Base-by-base conservation (phyloP, 23 tunicate species). In the Botrylloides violaceus region DNA sequence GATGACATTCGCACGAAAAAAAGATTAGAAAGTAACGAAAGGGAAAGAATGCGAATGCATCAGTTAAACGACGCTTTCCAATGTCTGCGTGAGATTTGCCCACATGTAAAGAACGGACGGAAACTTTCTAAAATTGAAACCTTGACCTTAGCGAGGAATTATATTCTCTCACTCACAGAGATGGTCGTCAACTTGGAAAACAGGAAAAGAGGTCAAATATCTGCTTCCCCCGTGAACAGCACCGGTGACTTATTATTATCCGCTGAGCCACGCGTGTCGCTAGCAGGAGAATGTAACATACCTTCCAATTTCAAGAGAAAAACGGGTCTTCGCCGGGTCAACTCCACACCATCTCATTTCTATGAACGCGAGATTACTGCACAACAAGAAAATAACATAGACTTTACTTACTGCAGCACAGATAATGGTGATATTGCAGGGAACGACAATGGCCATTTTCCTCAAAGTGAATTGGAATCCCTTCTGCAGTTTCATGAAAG, bases 11-110 rank as follows among this genome's bases (percentile, higher is more conserved):
- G 82, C 5, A 38, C 84, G 37, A 68, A 78, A 28, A 87, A 87
- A 36, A 49, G 95, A 12, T 36, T 87, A 48, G 87, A 87, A 61
- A 87, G 95, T 73, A 87, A 87, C 79, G 95, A 84, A 36, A 39
- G 92, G 12, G 92, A 84, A 30, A 35, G 92, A 28, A 65, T 84
- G 76, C 47, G 92, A 22, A 87, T 87, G 95, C 95, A 80, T 36
- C 95, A 87, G 72, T 71, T 87, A 26, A 80, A 80, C 85, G 94
- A 80, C 81, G 95, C 95, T 39, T 87, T 87, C 63, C 95, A 87
- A 62, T 84, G 86, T n/a, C 77, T 85, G 63, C 60, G 94, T 19
- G 86, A 87, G 50, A 80, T 80, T 64, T 87, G 95, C 56, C 95
- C 86, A 7, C 86, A 80, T 25, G 94, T 80, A 3, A 87, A 87